phyloP scores from a whole-genome alignment of 2,113 vertebrate species.

The Mionectes macconnelli region DNA sequence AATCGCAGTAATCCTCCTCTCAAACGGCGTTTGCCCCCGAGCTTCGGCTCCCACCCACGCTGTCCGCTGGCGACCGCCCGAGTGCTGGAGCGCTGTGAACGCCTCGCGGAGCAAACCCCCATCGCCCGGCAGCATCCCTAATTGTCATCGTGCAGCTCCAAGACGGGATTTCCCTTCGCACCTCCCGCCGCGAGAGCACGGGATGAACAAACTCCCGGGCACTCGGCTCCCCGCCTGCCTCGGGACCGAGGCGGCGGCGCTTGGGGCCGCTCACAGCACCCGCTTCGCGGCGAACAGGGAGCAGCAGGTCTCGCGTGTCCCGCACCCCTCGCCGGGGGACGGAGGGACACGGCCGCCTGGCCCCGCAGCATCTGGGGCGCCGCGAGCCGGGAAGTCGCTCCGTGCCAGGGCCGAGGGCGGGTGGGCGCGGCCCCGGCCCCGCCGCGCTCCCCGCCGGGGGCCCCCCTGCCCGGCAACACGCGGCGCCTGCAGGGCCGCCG shows the following conservation, averaged over 20 bases:
- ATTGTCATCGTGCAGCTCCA: not conserved
- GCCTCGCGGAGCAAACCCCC: not conserved
- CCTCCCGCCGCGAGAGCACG: not conserved
- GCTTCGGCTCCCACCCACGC: not conserved
- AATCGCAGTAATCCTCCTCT: not conserved
- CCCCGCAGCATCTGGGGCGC: not conserved
- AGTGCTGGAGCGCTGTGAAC: not conserved
- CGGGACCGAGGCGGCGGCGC: not conserved
- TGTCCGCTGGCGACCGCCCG: not conserved
- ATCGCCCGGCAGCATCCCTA: not conserved
- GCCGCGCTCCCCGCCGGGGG: not conserved
- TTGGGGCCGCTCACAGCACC: not conserved
- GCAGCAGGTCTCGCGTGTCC: not conserved
- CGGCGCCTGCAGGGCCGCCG: conserved; percentile 2
- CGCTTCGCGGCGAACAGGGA: fast-evolving
- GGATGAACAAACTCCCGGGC: too few species aligned
- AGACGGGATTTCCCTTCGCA: not conserved
- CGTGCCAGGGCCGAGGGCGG: too few species aligned
- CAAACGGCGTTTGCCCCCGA: not conserved
- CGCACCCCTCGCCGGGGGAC: fast-evolving
- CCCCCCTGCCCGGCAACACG: not conserved
- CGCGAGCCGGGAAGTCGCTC: not conserved
- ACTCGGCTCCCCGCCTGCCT: fast-evolving
- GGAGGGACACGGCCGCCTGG: fast-evolving
- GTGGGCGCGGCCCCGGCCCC: not conserved